Base-by-base conservation (phyloP, 2,797 vertebrate species). In the Pseudopleuronectes americanus region DNA sequence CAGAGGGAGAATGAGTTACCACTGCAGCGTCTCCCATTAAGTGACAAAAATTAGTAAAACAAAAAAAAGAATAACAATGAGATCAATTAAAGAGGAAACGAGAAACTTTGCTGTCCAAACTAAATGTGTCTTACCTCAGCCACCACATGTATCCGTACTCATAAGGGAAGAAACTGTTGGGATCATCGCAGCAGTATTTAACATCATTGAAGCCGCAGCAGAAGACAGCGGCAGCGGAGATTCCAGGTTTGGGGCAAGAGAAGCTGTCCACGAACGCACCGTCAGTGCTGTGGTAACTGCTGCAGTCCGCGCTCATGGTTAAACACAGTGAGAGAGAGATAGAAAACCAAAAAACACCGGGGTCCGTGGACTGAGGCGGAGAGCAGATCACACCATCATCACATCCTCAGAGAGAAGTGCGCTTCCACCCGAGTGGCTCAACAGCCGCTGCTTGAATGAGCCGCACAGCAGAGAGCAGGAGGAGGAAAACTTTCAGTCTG, bases 81-180 rank as follows among this genome's bases (percentile, higher is more conserved):
- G 2, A 7, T 45, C 14, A 28, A 26, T 6, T 9, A 31, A 8
- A 10, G 26, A 31, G 53, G 14, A 28, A 54, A 54, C 6, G 24
- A 8, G 10, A 52, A 21, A 57, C 24, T 31, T 9, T 38, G 16
- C 16, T 6, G 4, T n/a, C 17, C 28, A 31, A 31, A 31, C 7
- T 31, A 31, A 31, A 31, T 8, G 36, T 38, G 8, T 19, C 23
- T 85, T 92, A 96, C 97, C 97, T 98, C 89, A 98, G 94, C 97
- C 96, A 96, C 96, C 96, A 97, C 97, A 98, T 96, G 90, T 97
- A 97, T 88, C 93, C 94, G 85, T 97, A 97, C 71, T 97, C 96
- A 70, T 97, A 97, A 0, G 96, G 96, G 79, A 96, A 97, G 84
- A 97, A 97, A 80, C 97, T 96, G 91, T 96, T 94, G 10, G 96